Evolutionary conservation across 2,888 invertebrate species (phyloP).

Genomic region (Elmis aenea): DNA sequence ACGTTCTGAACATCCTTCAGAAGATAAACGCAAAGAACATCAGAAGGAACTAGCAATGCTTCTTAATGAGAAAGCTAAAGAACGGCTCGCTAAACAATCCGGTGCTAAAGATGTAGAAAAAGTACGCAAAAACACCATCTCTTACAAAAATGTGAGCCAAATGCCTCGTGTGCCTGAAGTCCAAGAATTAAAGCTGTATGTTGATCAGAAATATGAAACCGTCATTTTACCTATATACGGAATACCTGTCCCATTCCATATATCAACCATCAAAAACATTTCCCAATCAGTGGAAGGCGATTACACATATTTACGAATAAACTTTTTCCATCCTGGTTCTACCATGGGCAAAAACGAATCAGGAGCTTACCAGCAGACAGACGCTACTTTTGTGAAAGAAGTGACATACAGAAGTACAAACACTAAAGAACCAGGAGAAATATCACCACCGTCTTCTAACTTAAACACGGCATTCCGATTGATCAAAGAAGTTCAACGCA

Average conservation of each 20-base stretch:
- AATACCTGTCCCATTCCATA: constrained; percentile 94
- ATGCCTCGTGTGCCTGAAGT: constrained; percentile 94
- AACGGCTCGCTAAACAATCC: constrained; percentile 83
- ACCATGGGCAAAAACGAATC: constrained; percentile 93
- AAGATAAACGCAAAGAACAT: constrained; percentile 95
- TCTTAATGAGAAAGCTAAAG: constrained; percentile 89
- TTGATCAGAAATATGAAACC: constrained; percentile 96
- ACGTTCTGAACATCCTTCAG: constrained; percentile 89
- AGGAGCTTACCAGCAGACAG: constrained; percentile 86
- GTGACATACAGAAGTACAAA: constrained; percentile 98
- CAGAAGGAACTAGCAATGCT: constrained; percentile 89
- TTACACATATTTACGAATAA: constrained; percentile 95
- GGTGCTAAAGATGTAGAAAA: constrained; percentile 83
- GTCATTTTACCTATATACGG: constrained; percentile 98
- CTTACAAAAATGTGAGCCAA: constrained; percentile 87
- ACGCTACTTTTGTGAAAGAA: constrained; percentile 97
- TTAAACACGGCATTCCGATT: constrained; percentile 94
- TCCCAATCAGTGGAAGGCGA: constrained; percentile 98
- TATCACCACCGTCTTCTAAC: constrained; percentile 90
- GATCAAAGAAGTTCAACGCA: constrained; percentile 96
- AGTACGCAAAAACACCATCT: constrained; percentile 88
- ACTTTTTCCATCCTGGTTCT: constrained; percentile 97
- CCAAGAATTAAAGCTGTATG: constrained; percentile 88
- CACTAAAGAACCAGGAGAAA: constrained; percentile 94
- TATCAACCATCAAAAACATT: constrained; percentile 98